These are phyloP conservation scores for Myotis daubentonii DNA, from an alignment of 2,797 vertebrate genomes.

Conservation along the genomic window DNA sequence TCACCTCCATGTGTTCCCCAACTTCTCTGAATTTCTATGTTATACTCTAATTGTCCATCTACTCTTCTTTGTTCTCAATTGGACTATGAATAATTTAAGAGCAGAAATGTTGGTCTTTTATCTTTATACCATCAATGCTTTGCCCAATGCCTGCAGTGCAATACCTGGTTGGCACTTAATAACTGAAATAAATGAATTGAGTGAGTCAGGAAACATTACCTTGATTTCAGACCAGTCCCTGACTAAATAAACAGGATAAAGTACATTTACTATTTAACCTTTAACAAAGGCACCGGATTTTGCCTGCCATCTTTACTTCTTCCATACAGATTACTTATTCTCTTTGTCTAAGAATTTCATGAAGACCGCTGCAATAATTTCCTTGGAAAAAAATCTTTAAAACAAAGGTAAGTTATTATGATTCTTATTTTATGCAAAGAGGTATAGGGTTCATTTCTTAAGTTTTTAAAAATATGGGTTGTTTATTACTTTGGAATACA, in stretches of 20 bases:
- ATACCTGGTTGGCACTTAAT: not conserved
- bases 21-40: not conserved
- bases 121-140: not conserved
- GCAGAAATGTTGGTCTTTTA: not conserved
- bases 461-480: constrained; percentile 11
- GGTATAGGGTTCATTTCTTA: not conserved
- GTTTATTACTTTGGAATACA: not conserved
- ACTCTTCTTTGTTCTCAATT: not conserved
- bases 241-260: constrained; percentile 7
- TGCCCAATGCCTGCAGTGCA: not conserved
- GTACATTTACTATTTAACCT: not conserved
- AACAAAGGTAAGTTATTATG: not conserved
- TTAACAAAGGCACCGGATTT: not conserved
- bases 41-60: not conserved
- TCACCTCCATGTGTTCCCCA: not conserved
- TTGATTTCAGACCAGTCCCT: not conserved
- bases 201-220: not conserved
- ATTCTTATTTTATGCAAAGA: constrained; percentile 23
- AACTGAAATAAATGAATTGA: constrained; percentile 35
- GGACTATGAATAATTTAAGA: constrained; percentile 13
- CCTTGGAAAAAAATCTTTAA: not conserved
- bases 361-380: not conserved
- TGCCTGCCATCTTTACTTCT: not conserved
- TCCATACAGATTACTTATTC: not conserved
- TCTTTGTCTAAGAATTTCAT: not conserved